Conservation (phyloP, 1,140 invertebrate genomes). For the Archegozetes longisetosus region DNA sequence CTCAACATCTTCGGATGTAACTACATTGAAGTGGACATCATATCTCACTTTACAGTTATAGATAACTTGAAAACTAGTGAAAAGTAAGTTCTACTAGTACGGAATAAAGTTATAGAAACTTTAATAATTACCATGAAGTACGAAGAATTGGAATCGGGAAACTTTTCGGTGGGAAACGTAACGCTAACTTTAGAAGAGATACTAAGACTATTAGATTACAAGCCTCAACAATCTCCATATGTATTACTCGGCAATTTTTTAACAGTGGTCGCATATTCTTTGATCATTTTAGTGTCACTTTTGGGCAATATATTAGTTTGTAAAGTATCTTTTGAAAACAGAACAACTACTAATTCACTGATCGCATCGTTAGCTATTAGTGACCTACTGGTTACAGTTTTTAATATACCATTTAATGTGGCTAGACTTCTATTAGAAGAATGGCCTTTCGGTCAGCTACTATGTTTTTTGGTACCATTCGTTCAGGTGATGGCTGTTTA, state of each 20-base stretch:
- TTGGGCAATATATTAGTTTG: slow-evolving; percentile 8
- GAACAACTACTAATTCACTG: not conserved
- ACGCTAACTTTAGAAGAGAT: too few species aligned
- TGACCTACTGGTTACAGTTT: slow-evolving; percentile 62
- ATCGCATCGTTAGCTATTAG: slow-evolving; percentile 44
- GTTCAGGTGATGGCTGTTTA: slow-evolving; percentile 29
- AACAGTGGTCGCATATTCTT: not conserved
- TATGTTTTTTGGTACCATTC: slow-evolving; percentile 35
- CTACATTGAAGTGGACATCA: too few species aligned
- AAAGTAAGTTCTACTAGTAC: too few species aligned
- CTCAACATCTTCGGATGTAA: too few species aligned
- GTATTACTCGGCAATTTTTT: not conserved
- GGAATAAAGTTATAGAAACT: too few species aligned
- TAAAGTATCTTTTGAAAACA: not conserved
- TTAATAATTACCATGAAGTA: too few species aligned
- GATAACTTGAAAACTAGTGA: too few species aligned
- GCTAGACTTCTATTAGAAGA: slow-evolving; percentile 26
- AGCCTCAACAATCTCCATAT: too few species aligned
- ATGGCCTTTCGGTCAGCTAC: slow-evolving; percentile 32
- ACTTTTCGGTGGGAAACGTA: too few species aligned
- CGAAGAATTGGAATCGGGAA: too few species aligned
- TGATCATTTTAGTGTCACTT: slow-evolving; percentile 5
- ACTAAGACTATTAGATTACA: too few species aligned
- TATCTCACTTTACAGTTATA: too few species aligned
- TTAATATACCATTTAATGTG: slow-evolving; percentile 59